These are phyloP conservation scores for Microctonus brassicae DNA, from an alignment of 2,888 invertebrate genomes.

Conservation along the genomic window DNA sequence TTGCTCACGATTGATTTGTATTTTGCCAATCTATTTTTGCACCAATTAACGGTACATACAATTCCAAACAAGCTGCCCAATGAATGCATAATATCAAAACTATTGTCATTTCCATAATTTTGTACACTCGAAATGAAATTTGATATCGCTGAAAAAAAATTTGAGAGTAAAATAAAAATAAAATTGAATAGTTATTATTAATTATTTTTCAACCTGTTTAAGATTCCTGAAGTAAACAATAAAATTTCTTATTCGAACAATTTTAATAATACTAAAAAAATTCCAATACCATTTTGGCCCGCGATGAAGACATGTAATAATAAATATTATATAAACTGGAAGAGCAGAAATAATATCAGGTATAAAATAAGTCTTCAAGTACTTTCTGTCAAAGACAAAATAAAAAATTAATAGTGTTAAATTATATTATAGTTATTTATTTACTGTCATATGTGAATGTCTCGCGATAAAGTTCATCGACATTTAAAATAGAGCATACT, in stretches of 20 bases:
- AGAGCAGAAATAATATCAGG: conserved; percentile 13
- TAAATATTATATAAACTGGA: neutral
- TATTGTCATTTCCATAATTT: conserved; percentile 52
- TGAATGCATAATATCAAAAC: conserved; percentile 53
- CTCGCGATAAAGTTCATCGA: neutral
- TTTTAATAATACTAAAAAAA: conserved; percentile 56
- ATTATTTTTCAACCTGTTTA: conserved; percentile 54
- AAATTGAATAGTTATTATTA: neutral
- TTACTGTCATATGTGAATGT: neutral
- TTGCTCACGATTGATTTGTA: conserved; percentile 45
- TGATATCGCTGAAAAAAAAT: conserved; percentile 53
- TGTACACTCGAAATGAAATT: conserved; percentile 52
- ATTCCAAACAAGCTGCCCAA: conserved; percentile 64
- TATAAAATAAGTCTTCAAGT: conserved; percentile 11
- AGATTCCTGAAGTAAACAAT: conserved; percentile 57
- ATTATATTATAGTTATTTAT: neutral
- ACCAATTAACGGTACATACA: conserved; percentile 55
- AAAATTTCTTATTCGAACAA: conserved; percentile 61
- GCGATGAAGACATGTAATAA: neutral
- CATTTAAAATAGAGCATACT: neutral
- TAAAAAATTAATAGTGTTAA: neutral
- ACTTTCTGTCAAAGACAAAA: conserved; percentile 19
- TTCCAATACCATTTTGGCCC: conserved; percentile 50
- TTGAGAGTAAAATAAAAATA: neutral
- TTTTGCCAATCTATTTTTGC: conserved; percentile 41